These are phyloP conservation scores for Papilio glaucus DNA, from an alignment of 1,140 invertebrate genomes.

Conservation along the genomic window DNA sequence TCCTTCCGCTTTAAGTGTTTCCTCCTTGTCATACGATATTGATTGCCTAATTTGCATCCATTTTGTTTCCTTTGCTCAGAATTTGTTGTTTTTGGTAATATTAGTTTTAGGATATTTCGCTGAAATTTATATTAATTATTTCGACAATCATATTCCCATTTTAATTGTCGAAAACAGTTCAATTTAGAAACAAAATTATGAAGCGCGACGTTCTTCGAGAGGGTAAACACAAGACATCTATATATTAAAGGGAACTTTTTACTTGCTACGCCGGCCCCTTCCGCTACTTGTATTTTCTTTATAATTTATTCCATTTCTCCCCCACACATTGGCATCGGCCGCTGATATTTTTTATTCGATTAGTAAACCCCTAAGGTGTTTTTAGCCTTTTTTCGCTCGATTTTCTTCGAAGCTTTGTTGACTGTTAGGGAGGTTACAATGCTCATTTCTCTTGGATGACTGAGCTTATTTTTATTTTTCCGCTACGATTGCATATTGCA, in stretches of 20 bases:
- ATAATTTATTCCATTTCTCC: slow-evolving; percentile 83
- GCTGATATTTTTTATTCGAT: slow-evolving; percentile 85
- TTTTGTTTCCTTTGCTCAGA: slow-evolving; percentile 41
- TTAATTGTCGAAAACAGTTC: neutral
- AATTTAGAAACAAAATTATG: neutral
- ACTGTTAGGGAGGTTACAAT: slow-evolving; percentile 79
- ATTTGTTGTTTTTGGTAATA: neutral
- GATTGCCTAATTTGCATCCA: slow-evolving; percentile 42
- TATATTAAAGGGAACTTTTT: slow-evolving; percentile 69
- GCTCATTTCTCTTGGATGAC: slow-evolving; percentile 81
- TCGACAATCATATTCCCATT: neutral
- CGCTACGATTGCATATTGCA: slow-evolving; percentile 40
- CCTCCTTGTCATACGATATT: slow-evolving; percentile 44
- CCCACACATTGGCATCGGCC: slow-evolving; percentile 81
- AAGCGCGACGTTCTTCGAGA: neutral
- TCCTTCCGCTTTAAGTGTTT: slow-evolving; percentile 59
- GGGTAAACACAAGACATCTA: slow-evolving; percentile 45
- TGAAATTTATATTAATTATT: neutral
- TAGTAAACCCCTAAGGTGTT: slow-evolving; percentile 85
- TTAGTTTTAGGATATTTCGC: neutral
- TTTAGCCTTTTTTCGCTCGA: slow-evolving; percentile 84
- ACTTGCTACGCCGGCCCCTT: slow-evolving; percentile 68
- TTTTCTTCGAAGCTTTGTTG: slow-evolving; percentile 83
- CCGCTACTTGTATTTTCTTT: slow-evolving; percentile 80
- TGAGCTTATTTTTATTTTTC: slow-evolving; percentile 74